These are phyloP conservation scores for Lobophora halterata DNA, from an alignment of 2,888 invertebrate species.

Conservation along the genomic window DNA sequence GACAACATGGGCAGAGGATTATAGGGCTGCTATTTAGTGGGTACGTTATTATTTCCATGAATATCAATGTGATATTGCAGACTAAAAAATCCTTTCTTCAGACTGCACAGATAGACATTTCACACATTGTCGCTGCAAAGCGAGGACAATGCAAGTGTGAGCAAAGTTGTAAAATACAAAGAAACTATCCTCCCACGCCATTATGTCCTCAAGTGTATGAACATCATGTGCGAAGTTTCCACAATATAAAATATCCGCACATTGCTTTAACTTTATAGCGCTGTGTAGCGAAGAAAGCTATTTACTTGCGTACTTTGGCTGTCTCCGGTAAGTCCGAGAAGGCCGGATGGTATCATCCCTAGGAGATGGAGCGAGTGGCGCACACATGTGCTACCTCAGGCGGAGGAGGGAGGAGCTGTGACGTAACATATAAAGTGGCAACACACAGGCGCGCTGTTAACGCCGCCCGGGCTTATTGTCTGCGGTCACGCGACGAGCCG, in stretches of 20 bases:
- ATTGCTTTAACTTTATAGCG: slow-evolving; percentile 17
- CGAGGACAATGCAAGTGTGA: slow-evolving; percentile 6
- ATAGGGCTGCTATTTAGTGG: slow-evolving; percentile 27
- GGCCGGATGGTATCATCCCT: slow-evolving; percentile 30
- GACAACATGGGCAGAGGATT: slow-evolving; percentile 57
- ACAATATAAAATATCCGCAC: slow-evolving; percentile 19
- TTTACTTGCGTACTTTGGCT: slow-evolving; percentile 16
- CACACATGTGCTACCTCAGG: slow-evolving; percentile 34
- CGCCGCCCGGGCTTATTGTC: slow-evolving; percentile 80
- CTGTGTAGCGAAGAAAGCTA: slow-evolving; percentile 16
- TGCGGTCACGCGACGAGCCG: slow-evolving; percentile 81
- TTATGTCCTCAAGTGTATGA: slow-evolving; percentile 3
- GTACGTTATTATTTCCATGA: neutral
- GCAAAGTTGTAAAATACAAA: slow-evolving; percentile 18
- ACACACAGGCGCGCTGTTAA: slow-evolving; percentile 80
- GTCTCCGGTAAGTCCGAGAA: slow-evolving; percentile 24
- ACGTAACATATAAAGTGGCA: slow-evolving; percentile 79
- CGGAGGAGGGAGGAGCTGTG: slow-evolving; percentile 43
- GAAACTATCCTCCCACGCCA: slow-evolving; percentile 9
- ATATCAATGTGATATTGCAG: neutral
- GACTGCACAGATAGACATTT: no score
- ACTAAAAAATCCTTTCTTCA: no score
- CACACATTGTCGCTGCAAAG: no score
- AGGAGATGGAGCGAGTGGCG: slow-evolving; percentile 19
- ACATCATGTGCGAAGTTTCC: slow-evolving; percentile 21